phyloP scores from a whole-genome alignment of 2,113 vertebrate genomes.

The Alosa alosa region DNA sequence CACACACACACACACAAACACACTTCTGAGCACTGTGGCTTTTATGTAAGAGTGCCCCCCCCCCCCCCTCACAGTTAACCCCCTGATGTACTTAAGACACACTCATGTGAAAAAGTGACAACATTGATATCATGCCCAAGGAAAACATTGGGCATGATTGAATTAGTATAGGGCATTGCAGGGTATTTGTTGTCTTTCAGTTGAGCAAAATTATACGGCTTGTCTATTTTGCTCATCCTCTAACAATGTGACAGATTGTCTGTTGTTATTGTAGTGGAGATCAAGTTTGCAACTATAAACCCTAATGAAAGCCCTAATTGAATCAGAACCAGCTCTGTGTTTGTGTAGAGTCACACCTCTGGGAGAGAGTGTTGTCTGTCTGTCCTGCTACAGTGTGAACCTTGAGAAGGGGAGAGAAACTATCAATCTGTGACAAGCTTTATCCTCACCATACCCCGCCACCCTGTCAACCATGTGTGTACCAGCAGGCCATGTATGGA shows the following conservation, averaged over 20 bases:
- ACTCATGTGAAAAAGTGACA: neutral
- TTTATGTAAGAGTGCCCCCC: neutral
- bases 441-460: neutral
- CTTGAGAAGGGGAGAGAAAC: too few relatives aligned
- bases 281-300: neutral
- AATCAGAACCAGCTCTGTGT: neutral
- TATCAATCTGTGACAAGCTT: too few relatives aligned
- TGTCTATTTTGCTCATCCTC: neutral
- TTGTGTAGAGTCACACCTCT: neutral
- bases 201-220: neutral
- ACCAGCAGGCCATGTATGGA: too few relatives aligned
- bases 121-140: neutral
- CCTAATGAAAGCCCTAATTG: neutral
- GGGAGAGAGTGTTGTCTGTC: too few relatives aligned
- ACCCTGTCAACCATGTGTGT: too few relatives aligned
- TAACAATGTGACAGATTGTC: neutral
- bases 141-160: too few relatives aligned
- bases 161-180: neutral
- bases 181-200: neutral
- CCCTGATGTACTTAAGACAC: neutral
- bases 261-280: neutral
- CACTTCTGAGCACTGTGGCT: neutral
- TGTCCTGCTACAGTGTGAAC: too few relatives aligned
- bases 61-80: neutral
- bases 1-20: conserved; percentile 12